phyloP scores from a whole-genome alignment of 2,797 vertebrate species.

The Poliocrania exsul region DNA sequence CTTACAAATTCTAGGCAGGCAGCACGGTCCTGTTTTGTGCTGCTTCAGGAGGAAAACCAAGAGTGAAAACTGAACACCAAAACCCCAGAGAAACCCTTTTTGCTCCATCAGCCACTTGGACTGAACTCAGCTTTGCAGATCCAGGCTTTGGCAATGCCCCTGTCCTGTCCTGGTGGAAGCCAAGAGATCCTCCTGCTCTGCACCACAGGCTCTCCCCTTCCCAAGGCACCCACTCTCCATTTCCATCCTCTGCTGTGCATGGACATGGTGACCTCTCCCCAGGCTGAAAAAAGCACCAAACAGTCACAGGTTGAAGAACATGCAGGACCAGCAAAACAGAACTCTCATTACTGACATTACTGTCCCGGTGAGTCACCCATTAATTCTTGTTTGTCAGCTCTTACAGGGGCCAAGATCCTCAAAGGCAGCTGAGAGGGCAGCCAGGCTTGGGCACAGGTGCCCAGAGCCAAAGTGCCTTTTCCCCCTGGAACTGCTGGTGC shows the following conservation, averaged over 20 bases:
- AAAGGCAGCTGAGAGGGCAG: background rate
- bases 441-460: background rate
- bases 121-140: background rate
- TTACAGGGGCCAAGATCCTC: background rate
- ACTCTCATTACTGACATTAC: background rate
- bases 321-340: background rate
- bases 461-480: background rate
- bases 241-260: background rate
- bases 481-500: background rate
- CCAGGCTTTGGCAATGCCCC: background rate
- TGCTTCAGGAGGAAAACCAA: background rate
- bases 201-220: background rate
- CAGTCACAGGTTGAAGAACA: background rate
- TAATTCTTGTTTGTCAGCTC: constrained; percentile 28
- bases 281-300: background rate
- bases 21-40: background rate
- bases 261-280: background rate
- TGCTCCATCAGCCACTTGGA: background rate
- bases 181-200: background rate
- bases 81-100: background rate
- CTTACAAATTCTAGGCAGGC: background rate
- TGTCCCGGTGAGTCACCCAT: constrained; percentile 15
- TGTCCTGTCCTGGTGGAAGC: background rate
- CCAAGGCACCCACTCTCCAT: background rate
- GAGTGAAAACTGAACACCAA: background rate